Evolutionary conservation across 92 coral and sea anemone species (phyloP), one percentile per base, ranked within the genome.

Genomic region (Phenganax marumi): DNA sequence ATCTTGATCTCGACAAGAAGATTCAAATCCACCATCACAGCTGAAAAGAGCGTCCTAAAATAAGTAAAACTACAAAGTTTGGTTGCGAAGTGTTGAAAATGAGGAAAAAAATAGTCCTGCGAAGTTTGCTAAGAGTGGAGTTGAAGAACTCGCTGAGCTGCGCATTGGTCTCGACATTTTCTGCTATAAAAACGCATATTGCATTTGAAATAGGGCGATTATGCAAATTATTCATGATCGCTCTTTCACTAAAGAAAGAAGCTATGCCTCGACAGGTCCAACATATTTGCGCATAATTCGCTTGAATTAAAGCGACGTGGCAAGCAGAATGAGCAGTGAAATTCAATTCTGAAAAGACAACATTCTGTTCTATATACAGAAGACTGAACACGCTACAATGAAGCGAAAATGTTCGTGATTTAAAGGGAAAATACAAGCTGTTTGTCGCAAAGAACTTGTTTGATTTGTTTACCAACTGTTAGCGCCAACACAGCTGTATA

Each of bases 221-320:
- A 66, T 66, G 17, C 43, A 33, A 33, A 33, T 33, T 66, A 66
- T 66, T 66, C 72, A 66, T 66, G 43, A 66, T 66, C 72, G 72
- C 43, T 66, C 43, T 66, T 14, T 16, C n/a, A 16, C 7, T 18
- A 13, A 25, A 9, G 33, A 62, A 62, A 62, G 68, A 21, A 62
- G 13, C 68, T 62, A 18, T 62, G 33, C 13, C 33, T 62, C 39
- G 24, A 62, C 2, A 62, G 68, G 68, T 62, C 13, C 68, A 62
- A 62, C 33, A 62, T 12, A 16, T 6, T 12, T 6, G 10, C 33
- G 24, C 43, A 7, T 11, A 66, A 66, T 66, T 66, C 3, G 10
- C 18, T 62, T 62, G 10, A 3, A 25, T 66, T 66, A 22, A 18
- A 66, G n/a, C 49, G 49, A 66, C 72, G 72, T 66, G 72, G 72